Percentiles rank a stretch among this genome's conserved stretches.
Evolutionary conservation across 1,140 invertebrate genomes (phyloP).

Genomic region (Scaptomyza graminum): DNA sequence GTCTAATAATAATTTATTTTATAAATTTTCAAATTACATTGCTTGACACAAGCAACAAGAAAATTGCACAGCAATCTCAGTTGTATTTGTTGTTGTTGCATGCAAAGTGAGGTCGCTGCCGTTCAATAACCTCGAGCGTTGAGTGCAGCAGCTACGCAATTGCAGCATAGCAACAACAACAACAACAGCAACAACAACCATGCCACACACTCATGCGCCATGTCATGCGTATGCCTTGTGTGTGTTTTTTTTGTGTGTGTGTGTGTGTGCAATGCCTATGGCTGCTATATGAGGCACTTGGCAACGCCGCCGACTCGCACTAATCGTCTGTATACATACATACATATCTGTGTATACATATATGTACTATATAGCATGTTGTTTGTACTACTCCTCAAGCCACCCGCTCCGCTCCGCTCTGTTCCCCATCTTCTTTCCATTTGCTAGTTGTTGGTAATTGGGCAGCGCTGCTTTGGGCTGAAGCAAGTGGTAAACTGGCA

Average conservation of each 20-base stretch:
- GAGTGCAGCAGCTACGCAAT: constrained; percentile 72
- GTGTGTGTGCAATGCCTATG: constrained; percentile 13
- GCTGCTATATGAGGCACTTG: constrained; percentile 27
- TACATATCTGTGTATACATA: background rate
- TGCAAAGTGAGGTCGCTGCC: constrained; percentile 83
- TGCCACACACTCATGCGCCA: constrained; percentile 19
- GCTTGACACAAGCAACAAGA: constrained; percentile 70
- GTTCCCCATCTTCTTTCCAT: background rate
- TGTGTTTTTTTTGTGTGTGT: constrained; percentile 1
- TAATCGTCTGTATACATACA: constrained; percentile 32
- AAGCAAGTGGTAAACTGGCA: background rate
- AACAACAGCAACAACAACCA: background rate
- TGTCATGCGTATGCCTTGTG: constrained; percentile 10
- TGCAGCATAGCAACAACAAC: constrained; percentile 69
- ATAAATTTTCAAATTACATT: constrained; percentile 77
- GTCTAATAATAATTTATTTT: constrained; percentile 81
- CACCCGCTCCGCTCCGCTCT: background rate
- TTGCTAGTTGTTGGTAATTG: constrained; percentile 32
- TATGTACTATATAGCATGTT: no score
- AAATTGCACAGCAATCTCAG: constrained; percentile 69
- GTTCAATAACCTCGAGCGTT: constrained; percentile 81
- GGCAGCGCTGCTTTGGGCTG: constrained; percentile 20
- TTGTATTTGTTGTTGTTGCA: constrained; percentile 29
- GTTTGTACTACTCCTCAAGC: background rate
- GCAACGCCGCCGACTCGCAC: constrained; percentile 45